Base-by-base conservation (phyloP, 2,113 vertebrate genomes). In the Tragulus kanchil region DNA sequence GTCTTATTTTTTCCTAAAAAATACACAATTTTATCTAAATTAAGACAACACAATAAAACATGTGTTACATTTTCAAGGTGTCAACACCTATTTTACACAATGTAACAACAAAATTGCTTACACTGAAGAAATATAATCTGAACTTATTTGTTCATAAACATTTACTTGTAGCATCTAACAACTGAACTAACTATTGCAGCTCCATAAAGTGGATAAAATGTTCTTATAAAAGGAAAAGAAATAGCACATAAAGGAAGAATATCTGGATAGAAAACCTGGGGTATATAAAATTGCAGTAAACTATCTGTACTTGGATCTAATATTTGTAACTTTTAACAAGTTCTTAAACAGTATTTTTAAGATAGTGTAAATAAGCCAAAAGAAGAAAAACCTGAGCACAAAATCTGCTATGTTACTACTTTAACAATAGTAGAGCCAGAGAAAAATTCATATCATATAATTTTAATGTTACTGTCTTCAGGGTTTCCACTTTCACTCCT, bases 301-400 rank as follows among this genome's bases (percentile, higher is more conserved):
- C 19, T 78, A 59, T 56, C 67, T 97, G 28, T 31, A 48, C 50
- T 97, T 93, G 50, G 28, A 62, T 83, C 83, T 91, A 69, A 83
- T 93, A 94, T 86, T 67, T 90, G 25, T 65, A 91, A 81, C 71
- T 69, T 42, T 82, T 62, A 45, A 61, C 89, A 85, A 16, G 3
- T 58, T 82, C 89, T 94, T 91, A 64, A 81, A 85, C 3, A 45
- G 2, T n/a, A 56, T 90, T 93, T 95, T 93, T 45, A 88, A 93
- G 42, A 67, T 8, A 7, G 19, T 64, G 2, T 95, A 86, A 94
- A 79, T 62, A 87, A 96, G 42, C 21, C 16, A 75, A 87, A 94
- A 94, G 36, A 81, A 85, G 56, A 58, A 96, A 93, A 95, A 86
- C 89, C 45, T 90, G 69, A 94, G 10, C 13, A 88, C 94, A 92